Conservation (phyloP, 2,797 vertebrate species). For the Crenuchus spilurus region DNA sequence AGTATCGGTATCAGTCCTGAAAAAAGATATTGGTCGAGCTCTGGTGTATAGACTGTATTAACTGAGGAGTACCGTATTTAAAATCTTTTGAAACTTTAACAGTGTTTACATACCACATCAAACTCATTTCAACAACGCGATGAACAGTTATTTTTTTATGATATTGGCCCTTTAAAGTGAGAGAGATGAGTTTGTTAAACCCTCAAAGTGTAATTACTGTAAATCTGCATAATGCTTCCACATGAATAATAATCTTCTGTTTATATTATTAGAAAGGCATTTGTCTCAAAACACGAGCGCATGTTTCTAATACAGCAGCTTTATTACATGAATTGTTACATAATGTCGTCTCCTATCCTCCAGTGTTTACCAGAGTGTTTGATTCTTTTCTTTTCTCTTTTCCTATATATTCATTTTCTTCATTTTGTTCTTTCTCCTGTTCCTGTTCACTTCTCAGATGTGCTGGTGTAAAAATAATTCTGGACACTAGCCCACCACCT, state of each 20-base stretch:
- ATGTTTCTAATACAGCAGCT: constrained; percentile 47
- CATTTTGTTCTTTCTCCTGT: constrained; percentile 14
- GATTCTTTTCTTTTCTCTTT: constrained; percentile 22
- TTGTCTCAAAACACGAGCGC: constrained; percentile 45
- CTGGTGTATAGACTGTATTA: too few species aligned
- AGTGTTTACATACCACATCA: too few species aligned
- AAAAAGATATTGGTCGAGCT: too few species aligned
- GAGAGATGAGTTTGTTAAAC: constrained; percentile 26
- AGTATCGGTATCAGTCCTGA: too few species aligned
- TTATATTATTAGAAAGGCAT: constrained; percentile 57
- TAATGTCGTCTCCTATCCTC: constrained; percentile 32
- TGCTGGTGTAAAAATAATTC: constrained; percentile 37
- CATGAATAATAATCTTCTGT: constrained; percentile 61
- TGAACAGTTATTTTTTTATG: too few species aligned
- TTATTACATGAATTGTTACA: constrained; percentile 59
- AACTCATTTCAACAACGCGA: too few species aligned
- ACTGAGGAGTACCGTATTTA: too few species aligned
- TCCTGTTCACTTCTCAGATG: constrained; percentile 32
- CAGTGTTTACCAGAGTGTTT: background rate
- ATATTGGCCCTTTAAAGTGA: too few species aligned
- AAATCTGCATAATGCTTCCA: constrained; percentile 57
- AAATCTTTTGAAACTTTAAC: too few species aligned
- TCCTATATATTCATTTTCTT: constrained; percentile 14
- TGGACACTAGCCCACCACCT: constrained; percentile 12
- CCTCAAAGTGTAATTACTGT: constrained; percentile 57